Base-by-base conservation (phyloP, 2,797 vertebrate genomes). In the Corythornis leucogaster region DNA sequence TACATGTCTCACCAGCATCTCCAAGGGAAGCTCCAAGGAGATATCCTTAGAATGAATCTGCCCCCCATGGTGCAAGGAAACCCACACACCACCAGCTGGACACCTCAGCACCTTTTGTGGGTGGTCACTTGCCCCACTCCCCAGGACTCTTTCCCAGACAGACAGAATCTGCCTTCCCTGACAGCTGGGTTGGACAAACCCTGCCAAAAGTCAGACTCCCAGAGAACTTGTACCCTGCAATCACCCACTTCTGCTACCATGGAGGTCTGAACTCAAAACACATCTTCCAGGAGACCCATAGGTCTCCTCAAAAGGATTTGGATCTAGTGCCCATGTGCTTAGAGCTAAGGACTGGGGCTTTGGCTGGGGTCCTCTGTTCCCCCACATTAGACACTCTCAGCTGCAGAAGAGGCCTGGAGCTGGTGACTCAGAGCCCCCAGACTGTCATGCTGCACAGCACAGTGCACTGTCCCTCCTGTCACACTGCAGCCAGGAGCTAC, bases 1-100 rank as follows among this genome's bases (percentile, higher is more conserved):
- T 11, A 42, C 2, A 0, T n/a, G 15, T 33, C 48, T 74, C 76
- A 58, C 2, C 4, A 58, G 18, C 20, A 40, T 9, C 73, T 35
- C 40, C 63, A 28, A 57, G 35, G 30, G 25, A 42, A 71, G 68
- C 53, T 63, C 61, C 48, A 53, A 35, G 40, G 38, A 77, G 18
- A 6, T 31, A 24, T 21, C 42, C 70, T 53, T 14, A 57, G 30
- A 67, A 74, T 35, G 1, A 55, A 38, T 67, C 77, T 6, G 4
- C 42, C 18, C 20, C 20, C 18, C 11, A 11, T 0, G 0, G 12
- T 63, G 21, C 25, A 28, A 0, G 0, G 57, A 90, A 85, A 26
- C 12, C 5, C 50, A 12, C 9, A 3, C 15, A 22, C 10, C 63
- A 58, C 13, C 38, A 74, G 30, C 11, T 61, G 21, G 80, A 11